Evolutionary conservation across 2,888 invertebrate genomes (phyloP).

Genomic region (Leucophenga maculata): DNA sequence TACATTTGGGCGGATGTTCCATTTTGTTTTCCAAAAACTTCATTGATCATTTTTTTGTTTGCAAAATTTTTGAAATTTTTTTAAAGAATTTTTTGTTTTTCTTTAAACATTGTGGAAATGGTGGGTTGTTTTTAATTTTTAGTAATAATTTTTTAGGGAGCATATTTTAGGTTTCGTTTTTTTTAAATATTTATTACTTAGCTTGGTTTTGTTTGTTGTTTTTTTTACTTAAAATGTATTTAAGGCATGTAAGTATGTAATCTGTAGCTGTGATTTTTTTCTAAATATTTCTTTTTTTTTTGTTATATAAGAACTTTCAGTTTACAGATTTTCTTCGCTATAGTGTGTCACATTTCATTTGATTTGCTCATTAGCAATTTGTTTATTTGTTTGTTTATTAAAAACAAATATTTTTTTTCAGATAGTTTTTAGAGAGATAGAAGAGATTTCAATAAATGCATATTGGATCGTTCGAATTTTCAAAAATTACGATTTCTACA

Average conservation of each 20-base stretch:
- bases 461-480: slow-evolving; percentile 4
- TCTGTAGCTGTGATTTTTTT: not conserved
- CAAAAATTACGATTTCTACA: not conserved
- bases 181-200: slow-evolving; percentile 22
- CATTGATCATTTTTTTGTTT: not conserved
- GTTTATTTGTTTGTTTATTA: not conserved
- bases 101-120: slow-evolving; percentile 4
- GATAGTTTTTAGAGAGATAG: no score
- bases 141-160: no score
- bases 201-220: slow-evolving; percentile 1
- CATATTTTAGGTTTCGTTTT: not conserved
- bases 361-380: no score
- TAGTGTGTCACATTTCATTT: not conserved
- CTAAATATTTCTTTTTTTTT: not conserved
- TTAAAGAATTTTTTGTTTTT: slow-evolving; percentile 2
- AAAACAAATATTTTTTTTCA: not conserved
- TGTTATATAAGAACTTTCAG: slow-evolving; percentile 8
- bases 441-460: slow-evolving; percentile 1
- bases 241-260: slow-evolving; percentile 22
- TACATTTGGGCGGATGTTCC: slow-evolving; percentile 14
- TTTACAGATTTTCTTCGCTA: not conserved
- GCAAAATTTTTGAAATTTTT: not conserved
- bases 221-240: slow-evolving; percentile 3
- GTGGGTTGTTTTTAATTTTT: slow-evolving; percentile 23
- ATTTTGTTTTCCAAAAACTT: not conserved